Conservation (phyloP, 1,140 invertebrate species). For the Helicoverpa zea region DNA sequence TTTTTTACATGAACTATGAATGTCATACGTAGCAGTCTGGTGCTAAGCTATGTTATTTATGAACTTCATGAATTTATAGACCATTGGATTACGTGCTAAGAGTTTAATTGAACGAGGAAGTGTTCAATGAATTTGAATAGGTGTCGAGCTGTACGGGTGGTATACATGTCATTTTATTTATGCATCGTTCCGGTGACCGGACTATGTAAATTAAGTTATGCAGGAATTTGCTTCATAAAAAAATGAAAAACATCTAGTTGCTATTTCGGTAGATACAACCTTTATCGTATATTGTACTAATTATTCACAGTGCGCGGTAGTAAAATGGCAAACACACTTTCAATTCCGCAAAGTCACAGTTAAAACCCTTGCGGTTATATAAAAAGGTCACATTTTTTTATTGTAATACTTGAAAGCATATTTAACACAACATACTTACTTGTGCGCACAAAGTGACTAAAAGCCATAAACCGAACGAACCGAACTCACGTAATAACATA, state of each 20-base stretch:
- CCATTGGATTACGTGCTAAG: not conserved
- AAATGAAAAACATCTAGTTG: too few species aligned
- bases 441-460: constrained; percentile 68
- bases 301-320: not conserved
- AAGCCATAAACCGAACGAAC: constrained; percentile 75
- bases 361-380: not conserved
- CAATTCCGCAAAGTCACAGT: not conserved
- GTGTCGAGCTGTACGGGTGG: not conserved
- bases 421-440: constrained; percentile 50
- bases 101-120: not conserved
- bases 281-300: not conserved
- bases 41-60: too few species aligned
- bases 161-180: not conserved
- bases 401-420: not conserved
- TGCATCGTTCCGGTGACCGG: not conserved
- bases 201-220: not conserved
- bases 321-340: not conserved
- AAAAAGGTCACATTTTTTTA: constrained; percentile 7
- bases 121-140: not conserved
- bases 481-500: constrained; percentile 65
- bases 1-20: too few species aligned
- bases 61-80: too few species aligned
- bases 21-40: too few species aligned
- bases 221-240: too few species aligned
- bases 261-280: not conserved